These are phyloP conservation scores for Cephalopholis sonnerati DNA, from an alignment of 2,113 vertebrate genomes.

Conservation along the genomic window DNA sequence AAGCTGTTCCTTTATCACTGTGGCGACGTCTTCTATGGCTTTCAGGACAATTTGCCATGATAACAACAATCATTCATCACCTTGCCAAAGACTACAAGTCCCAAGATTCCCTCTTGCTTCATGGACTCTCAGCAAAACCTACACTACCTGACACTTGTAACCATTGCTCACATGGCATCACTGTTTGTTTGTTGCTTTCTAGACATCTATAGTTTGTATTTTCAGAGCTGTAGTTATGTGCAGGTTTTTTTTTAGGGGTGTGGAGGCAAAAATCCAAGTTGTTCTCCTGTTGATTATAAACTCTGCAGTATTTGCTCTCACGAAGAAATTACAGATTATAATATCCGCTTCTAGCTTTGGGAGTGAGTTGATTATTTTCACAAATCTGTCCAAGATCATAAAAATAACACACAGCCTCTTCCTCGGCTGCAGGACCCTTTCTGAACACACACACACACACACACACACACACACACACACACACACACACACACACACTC, in stretches of 20 bases:
- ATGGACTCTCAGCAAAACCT: constrained; percentile 11
- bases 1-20: constrained; percentile 90
- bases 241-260: not conserved
- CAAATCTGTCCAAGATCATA: constrained; percentile 73
- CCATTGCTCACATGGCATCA: not conserved
- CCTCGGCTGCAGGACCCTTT: constrained; percentile 26
- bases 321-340: constrained; percentile 41
- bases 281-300: constrained; percentile 46
- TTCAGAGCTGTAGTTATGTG: not conserved
- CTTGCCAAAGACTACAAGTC: constrained; percentile 69
- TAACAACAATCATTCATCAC: constrained; percentile 95
- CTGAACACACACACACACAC: constrained; percentile 21
- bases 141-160: not conserved
- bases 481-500: constrained; percentile 11
- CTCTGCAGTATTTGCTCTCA: constrained; percentile 30
- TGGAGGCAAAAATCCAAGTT: not conserved
- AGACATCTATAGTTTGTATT: constrained; percentile 25
- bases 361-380: constrained; percentile 73
- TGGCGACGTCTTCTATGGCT: constrained; percentile 91
- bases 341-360: constrained; percentile 49
- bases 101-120: constrained; percentile 40
- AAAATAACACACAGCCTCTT: constrained; percentile 63
- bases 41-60: constrained; percentile 93
- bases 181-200: not conserved
- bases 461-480: constrained; percentile 15